A percentile compares a stretch with the other conserved stretches of the same genome.
Evolutionary conservation across 2,113 vertebrate genomes (phyloP).

Genomic region (Lepidothrix coronata): DNA sequence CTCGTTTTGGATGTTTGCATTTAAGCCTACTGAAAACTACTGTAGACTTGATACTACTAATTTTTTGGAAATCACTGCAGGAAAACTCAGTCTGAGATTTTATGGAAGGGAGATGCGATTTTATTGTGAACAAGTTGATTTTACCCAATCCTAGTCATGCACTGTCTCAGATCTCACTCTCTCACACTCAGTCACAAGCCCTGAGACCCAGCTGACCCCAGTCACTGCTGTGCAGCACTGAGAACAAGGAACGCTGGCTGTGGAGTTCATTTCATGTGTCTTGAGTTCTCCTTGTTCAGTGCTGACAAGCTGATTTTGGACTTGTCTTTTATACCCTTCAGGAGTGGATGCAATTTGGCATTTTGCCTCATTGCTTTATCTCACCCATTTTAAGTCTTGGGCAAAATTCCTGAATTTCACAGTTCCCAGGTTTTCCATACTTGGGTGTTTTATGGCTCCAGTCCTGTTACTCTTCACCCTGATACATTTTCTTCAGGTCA

Average conservation of each 20-base stretch:
- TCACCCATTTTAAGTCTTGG: neutral
- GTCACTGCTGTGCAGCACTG: neutral
- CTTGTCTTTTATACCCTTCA: neutral
- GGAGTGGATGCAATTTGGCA: neutral
- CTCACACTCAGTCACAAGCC: neutral
- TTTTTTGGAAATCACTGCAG: neutral
- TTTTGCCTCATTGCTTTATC: neutral
- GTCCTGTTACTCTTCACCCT: neutral
- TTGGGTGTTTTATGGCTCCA: neutral
- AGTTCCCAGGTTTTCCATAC: neutral
- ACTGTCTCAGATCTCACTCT: neutral
- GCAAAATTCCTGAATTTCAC: neutral
- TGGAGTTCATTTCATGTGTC: neutral
- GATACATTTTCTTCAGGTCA: neutral
- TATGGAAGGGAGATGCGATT: neutral
- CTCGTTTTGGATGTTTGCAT: neutral
- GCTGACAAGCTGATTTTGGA: neutral
- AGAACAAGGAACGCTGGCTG: neutral
- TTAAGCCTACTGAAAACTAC: neutral
- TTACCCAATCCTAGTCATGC: neutral
- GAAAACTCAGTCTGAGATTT: neutral
- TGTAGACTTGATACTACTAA: neutral
- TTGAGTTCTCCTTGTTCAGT: neutral
- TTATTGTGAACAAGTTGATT: neutral
- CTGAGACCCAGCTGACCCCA: neutral